These are phyloP conservation scores for Xenopus borealis DNA, from an alignment of 2,113 vertebrate species.

Conservation along the genomic window DNA sequence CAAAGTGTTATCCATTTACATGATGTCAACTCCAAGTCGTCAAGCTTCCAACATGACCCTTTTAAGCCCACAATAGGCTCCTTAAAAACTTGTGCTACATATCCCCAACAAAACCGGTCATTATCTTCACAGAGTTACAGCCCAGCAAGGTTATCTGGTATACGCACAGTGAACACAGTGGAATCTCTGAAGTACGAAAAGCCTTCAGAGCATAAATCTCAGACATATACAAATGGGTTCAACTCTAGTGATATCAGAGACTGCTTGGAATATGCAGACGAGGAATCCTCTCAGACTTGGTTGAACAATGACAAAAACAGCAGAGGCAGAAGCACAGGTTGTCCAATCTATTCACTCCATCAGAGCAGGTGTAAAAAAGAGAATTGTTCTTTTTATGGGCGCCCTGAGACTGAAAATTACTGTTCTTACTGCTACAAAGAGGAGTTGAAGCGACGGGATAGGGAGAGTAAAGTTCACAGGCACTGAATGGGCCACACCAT, in stretches of 20 bases:
- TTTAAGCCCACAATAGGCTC: conserved; percentile 83
- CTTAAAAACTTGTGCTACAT: conserved; percentile 92
- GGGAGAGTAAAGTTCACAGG: conserved; percentile 72
- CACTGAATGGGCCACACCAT: conserved; percentile 65
- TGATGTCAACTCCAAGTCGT: conserved; percentile 80
- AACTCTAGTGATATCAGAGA: conserved; percentile 77
- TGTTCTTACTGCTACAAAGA: conserved; percentile 98
- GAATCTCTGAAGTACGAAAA: conserved; percentile 78
- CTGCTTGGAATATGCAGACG: conserved; percentile 87
- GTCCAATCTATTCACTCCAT: conserved; percentile 81
- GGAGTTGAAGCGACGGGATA: conserved; percentile 88
- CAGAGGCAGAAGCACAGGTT: conserved; percentile 75
- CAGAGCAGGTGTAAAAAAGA: conserved; percentile 93
- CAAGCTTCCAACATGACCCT: conserved; percentile 80
- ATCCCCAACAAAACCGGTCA: conserved; percentile 94
- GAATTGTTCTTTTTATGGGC: conserved; percentile 95
- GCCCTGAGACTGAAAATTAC: conserved; percentile 92
- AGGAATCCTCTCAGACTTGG: conserved; percentile 77
- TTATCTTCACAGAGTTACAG: conserved; percentile 96
- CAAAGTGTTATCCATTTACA: conserved; percentile 94
- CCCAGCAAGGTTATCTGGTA: conserved; percentile 80
- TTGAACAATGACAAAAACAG: conserved; percentile 78
- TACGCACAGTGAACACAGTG: conserved; percentile 80
- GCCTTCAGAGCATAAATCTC: conserved; percentile 89
- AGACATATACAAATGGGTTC: conserved; percentile 92